Percentiles rank a stretch among this genome's conserved stretches.
These are phyloP conservation scores for Cantharis rufa DNA, from an alignment of 2,888 invertebrate genomes.

Conservation along the genomic window DNA sequence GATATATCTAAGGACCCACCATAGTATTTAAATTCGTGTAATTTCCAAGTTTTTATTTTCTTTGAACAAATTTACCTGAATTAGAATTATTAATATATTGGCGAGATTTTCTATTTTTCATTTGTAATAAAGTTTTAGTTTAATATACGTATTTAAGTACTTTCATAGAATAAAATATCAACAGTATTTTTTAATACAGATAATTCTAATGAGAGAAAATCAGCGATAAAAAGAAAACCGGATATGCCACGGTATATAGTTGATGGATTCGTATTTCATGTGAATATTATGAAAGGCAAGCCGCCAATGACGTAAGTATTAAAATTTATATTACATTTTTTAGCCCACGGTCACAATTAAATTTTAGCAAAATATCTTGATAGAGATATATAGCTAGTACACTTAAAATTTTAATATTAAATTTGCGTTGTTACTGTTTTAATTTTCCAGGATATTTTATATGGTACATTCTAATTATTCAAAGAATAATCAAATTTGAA, in stretches of 20 bases:
- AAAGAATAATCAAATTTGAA: background rate
- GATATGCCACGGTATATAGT: conserved; percentile 54
- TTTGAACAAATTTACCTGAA: background rate
- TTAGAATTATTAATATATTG: background rate
- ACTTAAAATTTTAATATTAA: background rate
- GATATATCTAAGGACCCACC: too few relatives aligned
- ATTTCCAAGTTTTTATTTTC: background rate
- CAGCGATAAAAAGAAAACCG: conserved; percentile 41
- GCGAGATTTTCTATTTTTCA: background rate
- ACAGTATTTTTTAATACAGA: conserved; percentile 37
- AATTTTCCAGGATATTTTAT: background rate
- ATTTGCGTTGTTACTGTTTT: background rate
- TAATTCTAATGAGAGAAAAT: conserved; percentile 18
- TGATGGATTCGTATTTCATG: conserved; percentile 54
- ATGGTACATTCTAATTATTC: background rate
- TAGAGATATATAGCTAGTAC: background rate
- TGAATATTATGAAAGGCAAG: conserved; percentile 53
- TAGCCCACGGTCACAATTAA: background rate
- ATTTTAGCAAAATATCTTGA: background rate
- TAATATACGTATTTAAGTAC: background rate
- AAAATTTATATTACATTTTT: background rate
- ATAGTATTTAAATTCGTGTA: background rate
- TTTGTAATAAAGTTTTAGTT: background rate
- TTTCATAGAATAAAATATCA: conserved; percentile 4
- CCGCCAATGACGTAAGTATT: conserved; percentile 51